phyloP scores from a whole-genome alignment of 2,113 vertebrate species.

The Probosciger aterrimus region DNA sequence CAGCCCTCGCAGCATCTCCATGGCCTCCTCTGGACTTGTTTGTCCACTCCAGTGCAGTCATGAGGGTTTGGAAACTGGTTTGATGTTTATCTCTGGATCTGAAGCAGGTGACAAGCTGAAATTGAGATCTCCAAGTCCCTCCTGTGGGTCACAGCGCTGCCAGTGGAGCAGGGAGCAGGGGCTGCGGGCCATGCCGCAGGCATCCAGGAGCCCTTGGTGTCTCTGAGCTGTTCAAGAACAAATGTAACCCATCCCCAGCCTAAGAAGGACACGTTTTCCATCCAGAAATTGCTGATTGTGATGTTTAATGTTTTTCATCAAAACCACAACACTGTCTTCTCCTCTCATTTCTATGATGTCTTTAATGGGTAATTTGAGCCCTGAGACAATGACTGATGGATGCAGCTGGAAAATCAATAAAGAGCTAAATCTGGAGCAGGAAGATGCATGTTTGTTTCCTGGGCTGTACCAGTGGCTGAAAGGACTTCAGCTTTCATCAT shows the following conservation, averaged over 20 bases:
- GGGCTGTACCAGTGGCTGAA: neutral
- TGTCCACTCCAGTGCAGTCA: rapidly evolving
- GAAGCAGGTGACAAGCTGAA: rapidly evolving
- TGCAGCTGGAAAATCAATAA: conserved; percentile 36
- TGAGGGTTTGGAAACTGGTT: neutral
- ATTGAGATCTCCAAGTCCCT: neutral
- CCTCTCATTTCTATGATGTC: neutral
- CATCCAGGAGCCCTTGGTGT: neutral
- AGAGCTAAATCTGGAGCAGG: neutral
- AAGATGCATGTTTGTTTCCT: neutral
- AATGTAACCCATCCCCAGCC: neutral
- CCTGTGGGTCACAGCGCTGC: neutral
- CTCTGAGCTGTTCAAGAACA: neutral
- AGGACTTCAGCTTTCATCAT: neutral
- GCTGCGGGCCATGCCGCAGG: rapidly evolving
- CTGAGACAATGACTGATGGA: neutral
- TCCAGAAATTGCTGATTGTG: neutral
- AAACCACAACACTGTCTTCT: neutral
- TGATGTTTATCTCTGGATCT: neutral
- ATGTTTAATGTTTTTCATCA: neutral
- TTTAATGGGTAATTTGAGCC: neutral
- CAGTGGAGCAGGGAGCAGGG: neutral
- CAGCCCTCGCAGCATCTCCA: neutral
- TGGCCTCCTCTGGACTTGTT: neutral
- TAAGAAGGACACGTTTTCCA: neutral